phyloP scores from a whole-genome alignment of 2,888 invertebrate species.

The Drosophila atroscutellata region DNA sequence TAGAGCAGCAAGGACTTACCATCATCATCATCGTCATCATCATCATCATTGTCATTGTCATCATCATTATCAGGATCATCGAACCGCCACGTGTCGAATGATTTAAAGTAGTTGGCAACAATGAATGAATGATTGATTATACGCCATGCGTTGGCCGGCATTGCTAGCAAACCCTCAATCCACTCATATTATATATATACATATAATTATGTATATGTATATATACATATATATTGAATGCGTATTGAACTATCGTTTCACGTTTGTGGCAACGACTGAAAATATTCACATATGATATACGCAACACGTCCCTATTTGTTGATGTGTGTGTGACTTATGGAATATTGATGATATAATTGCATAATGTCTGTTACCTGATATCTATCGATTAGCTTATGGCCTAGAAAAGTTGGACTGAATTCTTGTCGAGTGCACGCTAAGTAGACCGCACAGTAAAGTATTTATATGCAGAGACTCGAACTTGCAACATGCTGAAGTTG shows the following conservation, averaged over 20 bases:
- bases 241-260: neutral
- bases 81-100: conserved; percentile 47
- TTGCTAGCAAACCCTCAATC: neutral
- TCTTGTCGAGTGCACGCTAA: neutral
- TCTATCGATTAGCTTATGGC: conserved; percentile 36
- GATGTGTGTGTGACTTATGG: neutral
- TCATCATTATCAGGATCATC: conserved; percentile 1
- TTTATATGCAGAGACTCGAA: neutral
- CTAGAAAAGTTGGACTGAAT: neutral
- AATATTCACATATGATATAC: neutral
- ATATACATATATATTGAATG: too few relatives aligned
- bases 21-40: conserved; percentile 7
- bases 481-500: neutral
- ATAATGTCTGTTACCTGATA: neutral
- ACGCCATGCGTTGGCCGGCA: conserved; percentile 17
- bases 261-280: neutral
- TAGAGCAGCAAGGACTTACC: conserved; percentile 5
- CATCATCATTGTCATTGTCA: conserved; percentile 9
- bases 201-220: too few relatives aligned
- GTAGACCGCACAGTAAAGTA: neutral
- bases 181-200: too few relatives aligned
- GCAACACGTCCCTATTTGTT: conserved; percentile 32
- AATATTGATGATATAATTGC: conserved; percentile 37
- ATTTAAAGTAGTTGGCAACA: conserved; percentile 62
- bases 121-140: conserved; percentile 76